Evolutionary conservation across 53 echinoderm and acorn worm genomes (phyloP).

Genomic region (Holothuria leucospilota): DNA sequence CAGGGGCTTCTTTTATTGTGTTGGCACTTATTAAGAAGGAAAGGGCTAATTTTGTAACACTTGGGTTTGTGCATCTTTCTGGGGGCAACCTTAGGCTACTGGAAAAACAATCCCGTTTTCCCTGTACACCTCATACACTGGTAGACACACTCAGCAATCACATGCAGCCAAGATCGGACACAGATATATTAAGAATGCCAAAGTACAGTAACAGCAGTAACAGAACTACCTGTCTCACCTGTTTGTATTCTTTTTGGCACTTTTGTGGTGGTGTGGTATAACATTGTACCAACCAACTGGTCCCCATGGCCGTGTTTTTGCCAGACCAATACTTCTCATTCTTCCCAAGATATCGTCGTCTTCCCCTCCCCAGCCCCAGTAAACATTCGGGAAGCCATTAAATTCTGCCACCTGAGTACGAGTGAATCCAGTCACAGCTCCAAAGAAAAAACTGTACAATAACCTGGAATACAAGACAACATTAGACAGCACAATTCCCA

Average conservation of each 20-base stretch:
- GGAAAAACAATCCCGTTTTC: too few relatives aligned
- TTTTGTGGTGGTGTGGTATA: constrained; percentile 88
- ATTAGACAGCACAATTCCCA: too few relatives aligned
- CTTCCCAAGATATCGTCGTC: constrained; percentile 86
- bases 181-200: too few relatives aligned
- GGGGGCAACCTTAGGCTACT: too few relatives aligned
- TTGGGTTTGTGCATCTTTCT: too few relatives aligned
- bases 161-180: too few relatives aligned
- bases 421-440: constrained; percentile 92
- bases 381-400: constrained; percentile 91
- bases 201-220: too few relatives aligned
- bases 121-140: too few relatives aligned
- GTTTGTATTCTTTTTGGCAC: constrained; percentile 77
- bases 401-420: constrained; percentile 77
- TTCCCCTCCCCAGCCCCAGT: constrained; percentile 97
- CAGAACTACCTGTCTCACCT: constrained; percentile 52
- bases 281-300: constrained; percentile 80
- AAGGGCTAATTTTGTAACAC: too few relatives aligned
- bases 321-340: constrained; percentile 66
- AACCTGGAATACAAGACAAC: constrained; percentile 53
- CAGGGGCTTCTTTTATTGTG: too few relatives aligned
- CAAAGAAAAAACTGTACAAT: constrained; percentile 81
- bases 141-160: too few relatives aligned
- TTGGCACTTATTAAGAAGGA: too few relatives aligned
- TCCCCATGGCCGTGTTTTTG: constrained; percentile 87